Evolutionary conservation across 2,888 invertebrate species (phyloP), one percentile per base, ranked within the genome.

Genomic region (Arrhopalites spinosus): DNA sequence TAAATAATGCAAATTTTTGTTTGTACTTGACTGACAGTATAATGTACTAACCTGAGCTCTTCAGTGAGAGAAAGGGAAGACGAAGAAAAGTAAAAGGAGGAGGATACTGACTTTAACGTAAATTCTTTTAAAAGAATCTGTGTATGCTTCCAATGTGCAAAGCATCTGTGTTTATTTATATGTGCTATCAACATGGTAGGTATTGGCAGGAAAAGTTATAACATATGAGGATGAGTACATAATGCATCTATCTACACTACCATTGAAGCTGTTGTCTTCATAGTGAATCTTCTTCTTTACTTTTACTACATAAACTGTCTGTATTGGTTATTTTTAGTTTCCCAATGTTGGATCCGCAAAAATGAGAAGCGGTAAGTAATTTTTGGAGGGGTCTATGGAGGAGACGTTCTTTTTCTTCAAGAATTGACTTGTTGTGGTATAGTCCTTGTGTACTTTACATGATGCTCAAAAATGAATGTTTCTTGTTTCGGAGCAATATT

Each of bases 321-420:
- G 25, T 53, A 59, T 70, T 68, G 27, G 30, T 56, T 71, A 71
- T 71, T 71, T 71, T 71, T 71, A 71, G 71, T 71, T 71, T 59
- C 59, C 47, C 53, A 56, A 56, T 36, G 29, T 36, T 59, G 59
- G 56, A 36, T 30, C 23, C 27, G 25, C 15, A 61, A 61, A 27
- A 15, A n/a, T 5, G 29, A 64, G 64, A 53, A 8, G n/a, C 1
- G 53, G 11, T 53, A 53, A 53, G 53, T 53, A 23, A n/a, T 53
- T n/a, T 20, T 53, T 3, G 53, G 23, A 53, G 53, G 23, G 36
- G 36, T 17, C 53, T 20, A 17, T 53, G 7, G 3, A 17, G 53
- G 3, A 17, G 3, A 5, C 53, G 15, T 53, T 20, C 53, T 17
- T 20, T 15, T 15, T 13, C 47, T 15, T 45, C 47, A 45, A 13